Evolutionary conservation across 2,888 invertebrate genomes (phyloP), one percentile per base, ranked within the genome.

Genomic region (Chaetogeoica ovagalla): DNA sequence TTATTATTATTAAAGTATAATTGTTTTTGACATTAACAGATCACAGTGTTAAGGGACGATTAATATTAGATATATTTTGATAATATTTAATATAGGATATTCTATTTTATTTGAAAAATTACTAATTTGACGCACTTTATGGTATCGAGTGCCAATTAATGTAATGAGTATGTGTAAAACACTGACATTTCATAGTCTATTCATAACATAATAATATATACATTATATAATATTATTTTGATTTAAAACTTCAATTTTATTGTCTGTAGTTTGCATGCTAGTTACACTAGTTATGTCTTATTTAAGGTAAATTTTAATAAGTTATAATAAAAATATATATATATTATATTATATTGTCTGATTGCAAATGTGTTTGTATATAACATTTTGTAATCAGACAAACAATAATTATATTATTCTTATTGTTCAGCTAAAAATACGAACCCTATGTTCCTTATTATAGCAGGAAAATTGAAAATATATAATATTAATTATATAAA

Each of bases 201-300:
- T 48, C 37, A 52, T 55, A n/a, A 69, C 60, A 69, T 69, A 37
- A 75, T n/a, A n/a, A n/a, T n/a, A n/a, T n/a, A n/a, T n/a, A n/a
- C n/a, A n/a, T n/a, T n/a, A n/a, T 57, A 59, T 43, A 13, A 66
- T 66, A 76, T 60, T 43, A 65, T 37, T 39, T 9, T 71, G 21
- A 66, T 59, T 75, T 39, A 66, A 19, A 43, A 52, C 6, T 48
- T n/a, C 57, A n/a, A 66, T 13, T 55, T 21, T 74, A 66, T 71
- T 60, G 43, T 69, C 6, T 55, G 23, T 71, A 55, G 55, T 71
- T n/a, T 6, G n/a, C 19, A 63, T 43, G 9, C 62, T 63, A 63
- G 62, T 57, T 70, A 9, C 52, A 52, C n/a, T n/a, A n/a, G n/a
- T n/a, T n/a, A n/a, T n/a, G n/a, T 77, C 71, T 55, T 79, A 57